These are phyloP conservation scores for Hydractinia symbiolongicarpus DNA, from an alignment of 30 jellyfish, hydroid and myxozoan genomes.

Conservation along the genomic window DNA sequence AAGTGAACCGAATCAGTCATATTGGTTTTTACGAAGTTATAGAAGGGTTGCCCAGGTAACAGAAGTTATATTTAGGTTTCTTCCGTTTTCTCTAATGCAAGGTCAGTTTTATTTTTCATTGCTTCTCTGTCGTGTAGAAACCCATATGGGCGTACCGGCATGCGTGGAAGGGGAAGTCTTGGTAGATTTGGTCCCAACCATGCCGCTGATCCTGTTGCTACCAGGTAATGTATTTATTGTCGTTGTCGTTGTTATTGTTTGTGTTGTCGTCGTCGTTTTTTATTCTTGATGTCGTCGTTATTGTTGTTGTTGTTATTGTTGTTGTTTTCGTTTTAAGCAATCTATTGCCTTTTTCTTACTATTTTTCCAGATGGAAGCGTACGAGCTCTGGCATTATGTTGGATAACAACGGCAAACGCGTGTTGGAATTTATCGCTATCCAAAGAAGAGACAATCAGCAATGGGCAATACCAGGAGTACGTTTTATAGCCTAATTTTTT, in stretches of 20 bases:
- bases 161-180: slow-evolving; percentile 80
- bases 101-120: not conserved
- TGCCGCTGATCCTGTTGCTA: slow-evolving; percentile 94
- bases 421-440: slow-evolving; percentile 84
- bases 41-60: slow-evolving; percentile 66
- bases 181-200: slow-evolving; percentile 98
- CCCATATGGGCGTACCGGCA: slow-evolving; percentile 93
- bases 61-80: not conserved
- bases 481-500: not conserved
- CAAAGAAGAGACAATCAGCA: slow-evolving; percentile 90
- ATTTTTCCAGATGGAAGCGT: slow-evolving; percentile 66
- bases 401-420: slow-evolving; percentile 74
- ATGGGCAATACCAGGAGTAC: slow-evolving; percentile 97
- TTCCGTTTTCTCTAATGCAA: not conserved
- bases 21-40: slow-evolving; percentile 47
- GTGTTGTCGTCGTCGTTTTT: not conserved
- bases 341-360: not conserved
- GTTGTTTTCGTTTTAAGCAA: not conserved
- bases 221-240: slow-evolving; percentile 49
- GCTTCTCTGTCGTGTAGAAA: slow-evolving; percentile 31
- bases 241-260: not conserved
- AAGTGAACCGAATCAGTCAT: slow-evolving; percentile 57
- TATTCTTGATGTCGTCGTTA: not conserved
- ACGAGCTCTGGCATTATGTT: slow-evolving; percentile 78
- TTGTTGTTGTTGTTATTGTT: too few species aligned